A percentile compares a stretch with the other conserved stretches of the same genome.
These are phyloP conservation scores for Ceriagrion tenellum DNA, from an alignment of 2,888 invertebrate genomes.

Conservation along the genomic window DNA sequence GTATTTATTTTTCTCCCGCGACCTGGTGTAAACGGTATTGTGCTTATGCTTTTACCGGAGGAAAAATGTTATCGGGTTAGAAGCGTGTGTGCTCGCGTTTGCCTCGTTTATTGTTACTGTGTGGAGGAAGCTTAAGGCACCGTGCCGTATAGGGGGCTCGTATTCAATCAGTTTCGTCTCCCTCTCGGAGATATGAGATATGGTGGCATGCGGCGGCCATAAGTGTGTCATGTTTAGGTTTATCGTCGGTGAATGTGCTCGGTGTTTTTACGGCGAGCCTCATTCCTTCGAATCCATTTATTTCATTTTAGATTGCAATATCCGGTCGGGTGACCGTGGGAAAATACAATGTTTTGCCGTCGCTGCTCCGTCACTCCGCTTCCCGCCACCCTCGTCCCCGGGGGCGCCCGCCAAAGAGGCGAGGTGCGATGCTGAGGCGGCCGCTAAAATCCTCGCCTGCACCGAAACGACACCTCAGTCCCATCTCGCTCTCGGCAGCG, in stretches of 20 bases:
- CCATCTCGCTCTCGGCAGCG: neutral
- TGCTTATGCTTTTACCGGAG: no score
- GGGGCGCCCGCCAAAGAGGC: neutral
- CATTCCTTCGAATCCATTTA: neutral
- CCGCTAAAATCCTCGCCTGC: constrained; percentile 25
- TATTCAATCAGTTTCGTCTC: no score
- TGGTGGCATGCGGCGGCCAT: neutral
- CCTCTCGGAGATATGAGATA: no score
- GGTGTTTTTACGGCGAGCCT: neutral
- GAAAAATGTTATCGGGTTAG: no score
- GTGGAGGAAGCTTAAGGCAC: no score
- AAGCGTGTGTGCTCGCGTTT: no score
- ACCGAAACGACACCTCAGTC: neutral
- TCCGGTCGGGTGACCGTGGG: neutral
- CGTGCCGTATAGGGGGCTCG: no score
- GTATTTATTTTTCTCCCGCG: no score
- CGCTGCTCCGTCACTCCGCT: neutral
- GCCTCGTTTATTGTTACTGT: no score
- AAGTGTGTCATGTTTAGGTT: neutral
- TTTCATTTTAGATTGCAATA: neutral
- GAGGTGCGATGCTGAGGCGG: constrained; percentile 18
- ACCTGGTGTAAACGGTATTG: no score
- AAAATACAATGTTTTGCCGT: neutral
- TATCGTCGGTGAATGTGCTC: neutral
- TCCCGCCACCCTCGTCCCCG: neutral